A percentile compares a stretch with the other conserved stretches of the same genome.
Evolutionary conservation across 2,888 invertebrate genomes (phyloP).

Genomic region (Bombylius major): DNA sequence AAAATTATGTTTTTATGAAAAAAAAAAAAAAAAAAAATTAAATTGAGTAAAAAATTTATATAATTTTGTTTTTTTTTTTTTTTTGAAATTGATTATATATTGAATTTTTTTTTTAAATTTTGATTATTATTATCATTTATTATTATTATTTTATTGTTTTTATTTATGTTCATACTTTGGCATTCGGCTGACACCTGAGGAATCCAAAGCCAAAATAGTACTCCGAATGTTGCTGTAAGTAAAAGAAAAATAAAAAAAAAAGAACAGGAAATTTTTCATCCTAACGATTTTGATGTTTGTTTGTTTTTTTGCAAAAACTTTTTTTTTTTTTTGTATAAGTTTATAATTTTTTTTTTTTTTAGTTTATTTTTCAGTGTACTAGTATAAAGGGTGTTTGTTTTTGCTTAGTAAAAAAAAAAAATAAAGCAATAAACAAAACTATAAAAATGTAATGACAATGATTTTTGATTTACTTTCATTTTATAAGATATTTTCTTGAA

Average conservation of each 20-base stretch:
- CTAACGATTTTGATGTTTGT: slow-evolving; percentile 1
- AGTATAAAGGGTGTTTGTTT: neutral
- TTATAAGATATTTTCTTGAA: no score
- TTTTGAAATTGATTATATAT: neutral
- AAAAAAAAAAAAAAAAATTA: no score
- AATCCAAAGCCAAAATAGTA: slow-evolving; percentile 37
- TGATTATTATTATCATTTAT: slow-evolving; percentile 13
- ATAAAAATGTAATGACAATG: no score
- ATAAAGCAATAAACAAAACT: no score
- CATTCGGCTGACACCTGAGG: slow-evolving; percentile 44
- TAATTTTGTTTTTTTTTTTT: neutral
- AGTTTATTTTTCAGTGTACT: no score
- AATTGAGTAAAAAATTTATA: no score
- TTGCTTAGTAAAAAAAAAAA: neutral
- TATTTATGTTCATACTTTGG: slow-evolving; percentile 45
- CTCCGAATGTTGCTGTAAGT: slow-evolving; percentile 37
- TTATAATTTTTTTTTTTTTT: neutral
- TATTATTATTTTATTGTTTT: slow-evolving; percentile 14
- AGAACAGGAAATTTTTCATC: slow-evolving; percentile 22
- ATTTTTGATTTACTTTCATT: no score
- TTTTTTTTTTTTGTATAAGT: neutral
- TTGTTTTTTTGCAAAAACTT: neutral
- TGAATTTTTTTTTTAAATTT: slow-evolving; percentile 11
- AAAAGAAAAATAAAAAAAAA: slow-evolving; percentile 21
- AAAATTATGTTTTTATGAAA: no score